phyloP scores from a whole-genome alignment of 2,113 vertebrate genomes.

The Capreolus pygargus region DNA sequence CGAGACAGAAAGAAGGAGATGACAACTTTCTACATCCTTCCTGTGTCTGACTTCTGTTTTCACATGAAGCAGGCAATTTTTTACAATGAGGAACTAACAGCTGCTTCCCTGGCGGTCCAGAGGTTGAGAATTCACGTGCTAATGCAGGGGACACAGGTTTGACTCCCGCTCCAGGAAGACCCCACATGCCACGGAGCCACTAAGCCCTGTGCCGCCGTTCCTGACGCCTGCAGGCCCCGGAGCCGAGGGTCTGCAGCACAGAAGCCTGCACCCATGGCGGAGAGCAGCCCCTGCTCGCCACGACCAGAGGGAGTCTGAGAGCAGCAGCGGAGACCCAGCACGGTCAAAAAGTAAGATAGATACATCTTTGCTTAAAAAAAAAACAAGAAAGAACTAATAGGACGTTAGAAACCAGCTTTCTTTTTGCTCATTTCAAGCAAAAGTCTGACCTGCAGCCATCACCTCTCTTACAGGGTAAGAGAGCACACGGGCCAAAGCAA shows the following conservation, averaged over 20 bases:
- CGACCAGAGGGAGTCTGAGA: rapidly evolving
- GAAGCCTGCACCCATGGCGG: rapidly evolving
- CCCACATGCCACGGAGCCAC: not conserved
- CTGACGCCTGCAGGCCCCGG: not conserved
- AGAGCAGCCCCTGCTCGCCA: not conserved
- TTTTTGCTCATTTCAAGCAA: not conserved
- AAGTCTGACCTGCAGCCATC: not conserved
- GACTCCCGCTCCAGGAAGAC: not conserved
- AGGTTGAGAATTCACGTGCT: not conserved
- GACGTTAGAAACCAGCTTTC: not conserved
- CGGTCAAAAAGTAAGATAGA: rapidly evolving
- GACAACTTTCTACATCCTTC: not conserved
- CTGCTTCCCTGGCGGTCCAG: not conserved
- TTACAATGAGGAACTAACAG: not conserved
- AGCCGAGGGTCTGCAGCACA: not conserved
- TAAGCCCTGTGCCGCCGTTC: not conserved
- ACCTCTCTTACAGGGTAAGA: not conserved
- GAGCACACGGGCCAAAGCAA: too few species aligned
- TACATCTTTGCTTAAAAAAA: not conserved
- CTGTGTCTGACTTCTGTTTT: too few species aligned
- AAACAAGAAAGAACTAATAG: not conserved
- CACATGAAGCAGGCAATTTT: not conserved
- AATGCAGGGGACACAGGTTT: not conserved
- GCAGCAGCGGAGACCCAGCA: not conserved
- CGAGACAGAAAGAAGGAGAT: not conserved